Evolutionary conservation across 2,888 invertebrate genomes (phyloP), one percentile per base, ranked within the genome.

Genomic region (Mayetiola destructor): DNA sequence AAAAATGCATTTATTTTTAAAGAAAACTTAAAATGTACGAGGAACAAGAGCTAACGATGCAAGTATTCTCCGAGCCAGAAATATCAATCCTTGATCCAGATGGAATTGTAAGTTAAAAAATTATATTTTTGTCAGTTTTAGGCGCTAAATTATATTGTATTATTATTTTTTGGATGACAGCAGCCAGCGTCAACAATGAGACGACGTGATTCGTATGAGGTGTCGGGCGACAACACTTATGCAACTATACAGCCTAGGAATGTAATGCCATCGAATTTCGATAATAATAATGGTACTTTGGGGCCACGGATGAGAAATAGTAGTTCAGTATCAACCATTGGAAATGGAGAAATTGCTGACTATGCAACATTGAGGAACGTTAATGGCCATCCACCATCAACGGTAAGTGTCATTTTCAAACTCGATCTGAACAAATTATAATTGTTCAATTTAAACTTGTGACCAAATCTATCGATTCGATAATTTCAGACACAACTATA

Each of bases 21-120:
- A 85, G 84, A 65, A 91, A 91, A 75, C 73, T 91, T 27, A 81
- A 91, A 67, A 80, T 90, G 0, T 92, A 92, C 63, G 91, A 92
- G 71, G 91, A 92, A 64, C 91, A 92, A 71, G 91, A 92, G 71
- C 75, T 92, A 58, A 91, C 90, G 30, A 92, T 92, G 92, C 89
- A 91, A 70, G 91, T 92, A 20, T 90, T 91, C 66, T 84, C 83
- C 62, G 85, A 86, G 66, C 81, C 84, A 12, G 85, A 85, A 69
- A 69, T 59, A 2, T 14, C 29, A 3, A 35, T 37, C 27, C 23
- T 18, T n/a, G 52, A 52, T 21, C 14, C 14, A 27, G 27, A 23
- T 9, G 6, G 2, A 27, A 21, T 30, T 3, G 57, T 52, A 52
- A 56, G 35, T 36, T 48, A 27, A 52, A n/a, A 3, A 52, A 27